These are phyloP conservation scores for Xylota segnis DNA, from an alignment of 2,888 invertebrate genomes.

Conservation along the genomic window DNA sequence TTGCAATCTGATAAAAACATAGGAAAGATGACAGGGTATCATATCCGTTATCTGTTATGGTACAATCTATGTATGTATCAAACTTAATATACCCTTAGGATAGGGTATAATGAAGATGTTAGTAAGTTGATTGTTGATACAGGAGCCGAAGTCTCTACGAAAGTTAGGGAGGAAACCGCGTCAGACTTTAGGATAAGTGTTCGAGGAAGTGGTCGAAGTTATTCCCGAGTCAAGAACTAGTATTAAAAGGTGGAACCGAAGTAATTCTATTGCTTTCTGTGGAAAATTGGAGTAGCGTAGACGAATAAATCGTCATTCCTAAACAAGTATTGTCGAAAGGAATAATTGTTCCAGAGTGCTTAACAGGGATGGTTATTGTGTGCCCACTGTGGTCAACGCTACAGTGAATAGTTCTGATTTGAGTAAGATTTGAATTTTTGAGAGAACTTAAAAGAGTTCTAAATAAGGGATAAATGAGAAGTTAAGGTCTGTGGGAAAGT, in stretches of 20 bases:
- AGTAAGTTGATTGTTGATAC: too few species aligned
- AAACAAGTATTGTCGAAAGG: conserved; percentile 1
- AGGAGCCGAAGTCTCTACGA: background rate
- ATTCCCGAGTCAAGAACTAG: conserved; percentile 4
- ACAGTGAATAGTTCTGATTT: background rate
- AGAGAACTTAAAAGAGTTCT: too few species aligned
- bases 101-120: background rate
- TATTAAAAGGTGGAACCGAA: too few species aligned
- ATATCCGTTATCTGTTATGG: too few species aligned
- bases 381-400: background rate
- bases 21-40: too few species aligned
- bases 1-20: too few species aligned
- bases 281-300: too few species aligned
- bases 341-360: conserved; percentile 9
- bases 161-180: background rate
- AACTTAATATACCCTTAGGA: too few species aligned
- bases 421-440: background rate
- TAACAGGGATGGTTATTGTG: conserved; percentile 12
- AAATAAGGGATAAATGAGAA: background rate
- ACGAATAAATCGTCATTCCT: too few species aligned
- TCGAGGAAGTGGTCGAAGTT: conserved; percentile 3
- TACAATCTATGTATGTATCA: too few species aligned
- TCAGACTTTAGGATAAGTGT: conserved; percentile 3
- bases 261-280: too few species aligned
- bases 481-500: too few species aligned